Conservation (phyloP, 2,888 invertebrate species). For the Amphipoea lucens region DNA sequence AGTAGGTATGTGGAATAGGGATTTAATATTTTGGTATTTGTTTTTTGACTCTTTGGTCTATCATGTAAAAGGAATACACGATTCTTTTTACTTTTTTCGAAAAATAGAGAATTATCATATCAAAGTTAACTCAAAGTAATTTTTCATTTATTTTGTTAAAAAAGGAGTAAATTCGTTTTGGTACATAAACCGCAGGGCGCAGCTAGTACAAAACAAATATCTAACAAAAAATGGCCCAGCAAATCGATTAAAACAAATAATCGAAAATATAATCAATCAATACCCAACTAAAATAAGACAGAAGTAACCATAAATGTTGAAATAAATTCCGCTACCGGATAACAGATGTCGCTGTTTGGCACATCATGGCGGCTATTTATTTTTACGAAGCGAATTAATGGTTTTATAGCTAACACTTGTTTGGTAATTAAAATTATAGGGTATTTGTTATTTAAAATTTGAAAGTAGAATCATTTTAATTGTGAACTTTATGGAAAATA, state of each 20-base stretch:
- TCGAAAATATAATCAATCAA: constrained; percentile 65
- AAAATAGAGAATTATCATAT: too few species aligned
- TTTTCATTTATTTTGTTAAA: too few species aligned
- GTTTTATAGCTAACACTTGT: constrained; percentile 66
- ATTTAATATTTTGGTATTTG: too few species aligned
- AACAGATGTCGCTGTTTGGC: constrained; percentile 73
- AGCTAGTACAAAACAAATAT: constrained; percentile 12
- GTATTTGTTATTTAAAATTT: constrained; percentile 55
- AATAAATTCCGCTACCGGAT: constrained; percentile 62
- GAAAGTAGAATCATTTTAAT: constrained; percentile 41
- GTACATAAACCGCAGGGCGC: too few species aligned
- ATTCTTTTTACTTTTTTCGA: too few species aligned
- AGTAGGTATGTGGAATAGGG: too few species aligned
- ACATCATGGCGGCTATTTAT: constrained; percentile 69
- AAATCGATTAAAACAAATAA: constrained; percentile 60
- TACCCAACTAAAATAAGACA: constrained; percentile 64
- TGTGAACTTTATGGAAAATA: constrained; percentile 35
- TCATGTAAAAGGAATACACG: too few species aligned
- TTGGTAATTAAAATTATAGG: constrained; percentile 71
- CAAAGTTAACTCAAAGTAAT: too few species aligned
- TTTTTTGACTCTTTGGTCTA: too few species aligned
- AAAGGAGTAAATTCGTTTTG: too few species aligned
- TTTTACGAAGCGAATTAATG: constrained; percentile 63
- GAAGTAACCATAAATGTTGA: constrained; percentile 58
- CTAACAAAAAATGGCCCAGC: constrained; percentile 49